Evolutionary conservation across 2,113 vertebrate genomes (phyloP).

Genomic region (Fukomys damarensis): DNA sequence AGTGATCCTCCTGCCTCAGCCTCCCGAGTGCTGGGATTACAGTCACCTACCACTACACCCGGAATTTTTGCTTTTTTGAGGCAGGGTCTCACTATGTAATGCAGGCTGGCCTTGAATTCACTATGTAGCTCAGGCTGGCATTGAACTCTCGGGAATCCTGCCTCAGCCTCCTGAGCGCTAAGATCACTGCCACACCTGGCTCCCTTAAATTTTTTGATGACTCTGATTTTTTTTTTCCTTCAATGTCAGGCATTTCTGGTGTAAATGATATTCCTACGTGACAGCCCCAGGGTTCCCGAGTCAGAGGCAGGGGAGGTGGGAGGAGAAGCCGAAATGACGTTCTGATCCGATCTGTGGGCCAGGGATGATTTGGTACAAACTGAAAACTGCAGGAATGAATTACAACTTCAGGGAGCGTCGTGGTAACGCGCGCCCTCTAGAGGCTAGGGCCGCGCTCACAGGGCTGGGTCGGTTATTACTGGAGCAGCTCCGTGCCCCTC

Average conservation of each 20-base stretch:
- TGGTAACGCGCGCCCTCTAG: not conserved
- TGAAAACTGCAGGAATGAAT: not conserved
- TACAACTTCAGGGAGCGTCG: not conserved
- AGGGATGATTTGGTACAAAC: accelerated
- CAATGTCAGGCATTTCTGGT: not conserved
- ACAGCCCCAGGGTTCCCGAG: not conserved
- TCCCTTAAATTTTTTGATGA: not conserved
- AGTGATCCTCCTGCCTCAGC: not conserved
- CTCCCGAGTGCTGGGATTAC: too few relatives aligned
- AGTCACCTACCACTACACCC: too few relatives aligned
- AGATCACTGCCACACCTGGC: not conserved
- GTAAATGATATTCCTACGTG: not conserved
- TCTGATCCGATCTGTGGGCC: not conserved
- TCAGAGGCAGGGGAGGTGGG: accelerated
- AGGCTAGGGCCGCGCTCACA: not conserved
- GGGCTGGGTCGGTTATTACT: accelerated
- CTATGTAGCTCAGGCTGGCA: not conserved
- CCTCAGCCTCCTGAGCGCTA: not conserved
- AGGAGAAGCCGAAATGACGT: not conserved
- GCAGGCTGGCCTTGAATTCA: not conserved
- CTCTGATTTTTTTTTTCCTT: not conserved
- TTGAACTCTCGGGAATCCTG: not conserved
- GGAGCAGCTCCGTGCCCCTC: not conserved
- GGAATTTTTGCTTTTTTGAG: too few relatives aligned
- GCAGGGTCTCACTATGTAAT: not conserved